Evolutionary conservation across 2,113 vertebrate genomes (phyloP), one percentile per base, ranked within the genome.

Genomic region (Progne subis): DNA sequence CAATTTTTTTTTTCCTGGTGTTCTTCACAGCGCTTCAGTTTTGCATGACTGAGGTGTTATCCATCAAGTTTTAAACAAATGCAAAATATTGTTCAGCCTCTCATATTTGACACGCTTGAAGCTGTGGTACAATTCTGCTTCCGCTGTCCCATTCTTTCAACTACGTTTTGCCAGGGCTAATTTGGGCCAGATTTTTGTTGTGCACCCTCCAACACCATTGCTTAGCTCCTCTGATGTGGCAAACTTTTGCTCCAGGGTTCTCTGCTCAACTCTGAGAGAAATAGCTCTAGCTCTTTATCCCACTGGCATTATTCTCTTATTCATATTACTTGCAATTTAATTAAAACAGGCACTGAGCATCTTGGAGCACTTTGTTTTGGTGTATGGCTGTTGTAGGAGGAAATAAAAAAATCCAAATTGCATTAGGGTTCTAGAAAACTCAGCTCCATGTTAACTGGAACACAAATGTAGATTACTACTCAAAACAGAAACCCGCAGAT

Each of bases 151-250:
- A 2, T 81, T 59, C 72, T 84, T 64, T 64, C 68, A 86, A 21
- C 18, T 44, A 32, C 56, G 61, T 64, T 52, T 77, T 81, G 52
- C 81, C 68, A 86, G 89, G 41, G 41, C 89, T 92, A 63, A 85
- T 86, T 87, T 88, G 70, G 61, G 65, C 43, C 69, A 49, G 70
- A 82, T 87, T 96, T 93, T 87, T 32, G 17, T 41, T 94, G 80
- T 70, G 24, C 6, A 2, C 59, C 34, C 56, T 81, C 76, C 59
- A 93, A 4, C 26, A 15, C 34, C 75, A 16, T 71, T 68, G 61
- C 75, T 82, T 53, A 53, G 74, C 61, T 75, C 46, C 28, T 91
- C 39, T 96, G 56, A 75, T 88, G 85, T 81, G 63, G 82, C 64
- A 14, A 25, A 31, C 23, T 84, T 31, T 95, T 92, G 88, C 88